A percentile compares a stretch with the other conserved stretches of the same genome.
These are phyloP conservation scores for Drosophila kanekoi DNA, from an alignment of 2,888 invertebrate genomes.

Conservation along the genomic window DNA sequence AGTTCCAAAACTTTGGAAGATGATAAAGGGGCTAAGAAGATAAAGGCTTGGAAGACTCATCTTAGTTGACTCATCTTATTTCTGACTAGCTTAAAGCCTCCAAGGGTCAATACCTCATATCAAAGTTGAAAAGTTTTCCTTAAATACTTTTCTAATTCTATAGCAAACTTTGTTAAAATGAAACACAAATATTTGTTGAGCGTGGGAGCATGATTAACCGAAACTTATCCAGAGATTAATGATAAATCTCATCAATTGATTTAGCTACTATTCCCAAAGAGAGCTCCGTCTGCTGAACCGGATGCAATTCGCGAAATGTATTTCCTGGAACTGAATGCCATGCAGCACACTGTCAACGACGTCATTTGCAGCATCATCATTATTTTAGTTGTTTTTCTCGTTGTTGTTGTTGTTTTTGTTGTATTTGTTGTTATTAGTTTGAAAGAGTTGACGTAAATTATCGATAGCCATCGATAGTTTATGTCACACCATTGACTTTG, in stretches of 20 bases:
- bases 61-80: too few species aligned
- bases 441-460: conserved; percentile 83
- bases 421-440: conserved; percentile 42
- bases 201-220: conserved; percentile 10
- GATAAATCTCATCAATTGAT: conserved; percentile 24
- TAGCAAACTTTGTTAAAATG: too few species aligned
- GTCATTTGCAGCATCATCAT: conserved; percentile 51
- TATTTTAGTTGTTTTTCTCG: conserved; percentile 14
- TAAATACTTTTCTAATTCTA: too few species aligned
- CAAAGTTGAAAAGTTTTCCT: too few species aligned
- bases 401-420: conserved; percentile 1
- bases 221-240: conserved; percentile 19
- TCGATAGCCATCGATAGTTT: conserved; percentile 83
- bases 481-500: conserved; percentile 82
- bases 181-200: background rate
- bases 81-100: too few species aligned
- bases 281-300: conserved; percentile 36
- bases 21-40: too few species aligned
- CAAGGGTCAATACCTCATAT: too few species aligned
- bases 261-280: conserved; percentile 2
- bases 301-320: conserved; percentile 42
- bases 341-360: conserved; percentile 47
- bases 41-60: too few species aligned
- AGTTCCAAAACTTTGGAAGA: too few species aligned
- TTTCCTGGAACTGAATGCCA: conserved; percentile 27